Conservation (phyloP, 1,140 invertebrate species). For the Brachionus asplanchnoidis region DNA sequence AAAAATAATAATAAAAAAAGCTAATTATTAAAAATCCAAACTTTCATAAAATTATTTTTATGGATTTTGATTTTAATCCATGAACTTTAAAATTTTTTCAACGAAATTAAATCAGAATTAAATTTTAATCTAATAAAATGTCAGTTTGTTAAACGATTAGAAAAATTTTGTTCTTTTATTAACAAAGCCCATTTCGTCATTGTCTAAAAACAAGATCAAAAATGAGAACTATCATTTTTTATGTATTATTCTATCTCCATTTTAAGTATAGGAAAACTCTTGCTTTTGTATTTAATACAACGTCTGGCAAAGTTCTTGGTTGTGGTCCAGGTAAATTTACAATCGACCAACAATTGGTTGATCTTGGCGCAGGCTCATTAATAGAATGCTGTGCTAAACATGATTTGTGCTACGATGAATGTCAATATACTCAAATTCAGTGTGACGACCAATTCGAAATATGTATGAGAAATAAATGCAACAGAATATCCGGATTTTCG, state of each 20-base stretch:
- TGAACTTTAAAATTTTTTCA: neutral
- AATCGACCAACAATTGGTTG: neutral
- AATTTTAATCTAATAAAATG: neutral
- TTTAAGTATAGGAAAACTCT: neutral
- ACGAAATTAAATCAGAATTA: neutral
- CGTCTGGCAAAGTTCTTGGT: neutral
- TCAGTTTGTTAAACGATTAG: neutral
- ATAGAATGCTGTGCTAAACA: neutral
- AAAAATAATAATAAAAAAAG: neutral
- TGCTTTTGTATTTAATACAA: neutral
- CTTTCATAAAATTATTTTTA: no score
- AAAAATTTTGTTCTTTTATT: neutral
- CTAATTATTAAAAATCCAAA: neutral
- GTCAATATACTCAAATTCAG: neutral
- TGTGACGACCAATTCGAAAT: constrained; percentile 7
- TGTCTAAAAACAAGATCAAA: neutral
- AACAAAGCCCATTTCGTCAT: neutral
- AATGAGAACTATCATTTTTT: neutral
- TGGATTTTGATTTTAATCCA: neutral
- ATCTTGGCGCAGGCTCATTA: neutral
- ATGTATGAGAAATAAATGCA: neutral
- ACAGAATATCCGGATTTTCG: neutral
- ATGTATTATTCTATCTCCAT: neutral
- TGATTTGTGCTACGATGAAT: constrained; percentile 6
- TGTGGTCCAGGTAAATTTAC: neutral